These are phyloP conservation scores for Pipistrellus pipistrellus DNA, from an alignment of 2,797 vertebrate genomes.

Conservation along the genomic window DNA sequence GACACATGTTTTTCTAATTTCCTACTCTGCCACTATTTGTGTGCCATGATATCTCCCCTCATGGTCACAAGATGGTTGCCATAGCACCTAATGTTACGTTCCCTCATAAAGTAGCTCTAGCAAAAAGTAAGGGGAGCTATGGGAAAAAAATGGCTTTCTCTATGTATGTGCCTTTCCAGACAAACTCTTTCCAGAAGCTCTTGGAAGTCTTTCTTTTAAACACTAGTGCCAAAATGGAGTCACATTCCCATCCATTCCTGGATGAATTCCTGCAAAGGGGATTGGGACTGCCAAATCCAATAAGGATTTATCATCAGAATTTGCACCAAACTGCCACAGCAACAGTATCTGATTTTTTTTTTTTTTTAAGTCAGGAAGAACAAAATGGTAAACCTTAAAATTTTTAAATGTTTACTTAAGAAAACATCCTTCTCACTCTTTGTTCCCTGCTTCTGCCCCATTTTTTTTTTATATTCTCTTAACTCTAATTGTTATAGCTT, in stretches of 20 bases:
- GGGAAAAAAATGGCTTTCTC: neutral
- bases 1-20: neutral
- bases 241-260: neutral
- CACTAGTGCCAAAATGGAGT: neutral
- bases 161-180: neutral
- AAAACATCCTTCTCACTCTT: neutral
- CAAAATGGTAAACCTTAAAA: neutral
- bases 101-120: neutral
- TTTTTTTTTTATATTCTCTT: neutral
- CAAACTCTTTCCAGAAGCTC: neutral
- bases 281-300: neutral
- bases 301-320: neutral
- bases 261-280: neutral
- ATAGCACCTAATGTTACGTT: neutral
- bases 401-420: neutral
- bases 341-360: neutral
- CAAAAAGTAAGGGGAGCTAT: neutral
- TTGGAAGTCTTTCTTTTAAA: neutral
- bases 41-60: neutral
- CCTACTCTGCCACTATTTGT: neutral
- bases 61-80: neutral
- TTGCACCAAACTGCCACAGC: neutral
- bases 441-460: neutral
- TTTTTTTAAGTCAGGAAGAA: constrained; percentile 7
- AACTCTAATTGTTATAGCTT: neutral